phyloP scores from a whole-genome alignment of 2,888 invertebrate species.

The Drosophila picticornis region DNA sequence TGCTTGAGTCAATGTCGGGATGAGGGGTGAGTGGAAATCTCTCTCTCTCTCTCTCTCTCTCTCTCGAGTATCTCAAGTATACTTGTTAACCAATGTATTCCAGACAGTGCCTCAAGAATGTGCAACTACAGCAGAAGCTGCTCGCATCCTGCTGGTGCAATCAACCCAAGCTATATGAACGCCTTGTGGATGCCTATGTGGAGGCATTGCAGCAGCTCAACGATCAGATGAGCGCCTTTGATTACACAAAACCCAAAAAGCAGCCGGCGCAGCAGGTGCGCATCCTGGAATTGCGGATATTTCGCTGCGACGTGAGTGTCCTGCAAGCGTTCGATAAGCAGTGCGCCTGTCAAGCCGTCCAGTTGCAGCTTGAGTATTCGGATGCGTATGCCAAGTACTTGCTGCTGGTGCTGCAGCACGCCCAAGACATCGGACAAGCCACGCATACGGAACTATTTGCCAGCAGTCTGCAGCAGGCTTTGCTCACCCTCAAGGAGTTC shows the following conservation, averaged over 20 bases:
- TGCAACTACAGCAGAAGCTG: slow-evolving; percentile 80
- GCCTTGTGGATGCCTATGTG: slow-evolving; percentile 68
- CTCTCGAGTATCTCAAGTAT: too few species aligned
- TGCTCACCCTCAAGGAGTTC: slow-evolving; percentile 73
- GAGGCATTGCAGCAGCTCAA: slow-evolving; percentile 68
- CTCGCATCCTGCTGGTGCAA: slow-evolving; percentile 80
- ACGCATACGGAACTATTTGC: slow-evolving; percentile 66
- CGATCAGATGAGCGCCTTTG: slow-evolving; percentile 43
- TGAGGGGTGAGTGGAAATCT: slow-evolving; percentile 51
- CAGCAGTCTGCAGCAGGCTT: slow-evolving; percentile 59
- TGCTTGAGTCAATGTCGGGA: slow-evolving; percentile 56
- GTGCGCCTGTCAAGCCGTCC: slow-evolving; percentile 63
- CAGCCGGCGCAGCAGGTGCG: slow-evolving; percentile 5
- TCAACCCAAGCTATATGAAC: slow-evolving; percentile 76
- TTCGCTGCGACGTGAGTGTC: slow-evolving; percentile 56
- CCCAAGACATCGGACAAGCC: slow-evolving; percentile 68
- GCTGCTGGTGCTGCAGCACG: slow-evolving; percentile 71
- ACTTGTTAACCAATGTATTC: neutral
- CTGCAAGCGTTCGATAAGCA: slow-evolving; percentile 70
- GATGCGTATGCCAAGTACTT: slow-evolving; percentile 67
- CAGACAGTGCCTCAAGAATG: slow-evolving; percentile 75
- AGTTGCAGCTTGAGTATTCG: slow-evolving; percentile 51
- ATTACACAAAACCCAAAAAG: slow-evolving; percentile 31
- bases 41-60: neutral
- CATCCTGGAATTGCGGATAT: slow-evolving; percentile 45